phyloP scores from a whole-genome alignment of 1,140 invertebrate genomes.

The Drosophila suzukii region DNA sequence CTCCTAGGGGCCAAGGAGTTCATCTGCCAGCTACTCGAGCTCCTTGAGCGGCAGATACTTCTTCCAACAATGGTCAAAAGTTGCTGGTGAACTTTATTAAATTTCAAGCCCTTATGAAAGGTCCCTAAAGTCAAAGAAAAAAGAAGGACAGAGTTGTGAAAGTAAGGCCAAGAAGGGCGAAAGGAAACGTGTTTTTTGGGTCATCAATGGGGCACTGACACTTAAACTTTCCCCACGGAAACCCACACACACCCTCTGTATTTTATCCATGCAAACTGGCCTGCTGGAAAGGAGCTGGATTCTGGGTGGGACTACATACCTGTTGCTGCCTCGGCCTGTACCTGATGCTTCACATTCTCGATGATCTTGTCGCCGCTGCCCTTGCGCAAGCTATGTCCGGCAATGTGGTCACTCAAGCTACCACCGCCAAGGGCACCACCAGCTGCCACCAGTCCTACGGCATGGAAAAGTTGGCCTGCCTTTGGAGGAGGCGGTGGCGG shows the following conservation, averaged over 20 bases:
- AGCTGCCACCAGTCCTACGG: conserved; percentile 1
- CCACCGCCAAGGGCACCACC: background rate
- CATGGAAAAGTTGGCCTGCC: conserved; percentile 25
- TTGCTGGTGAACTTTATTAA: conserved; percentile 27
- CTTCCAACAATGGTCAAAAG: conserved; percentile 36
- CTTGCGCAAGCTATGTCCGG: conserved; percentile 63
- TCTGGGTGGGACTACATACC: conserved; percentile 56
- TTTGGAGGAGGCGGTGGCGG: conserved; percentile 54
- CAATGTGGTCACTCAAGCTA: conserved; percentile 71
- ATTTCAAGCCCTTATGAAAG: conserved; percentile 11
- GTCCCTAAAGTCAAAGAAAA: conserved; percentile 1
- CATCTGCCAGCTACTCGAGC: conserved; percentile 12
- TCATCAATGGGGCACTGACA: background rate
- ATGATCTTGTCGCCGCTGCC: conserved; percentile 72
- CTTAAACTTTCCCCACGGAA: background rate
- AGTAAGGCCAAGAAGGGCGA: background rate
- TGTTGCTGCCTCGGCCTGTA: conserved; percentile 79
- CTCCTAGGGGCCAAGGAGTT: background rate
- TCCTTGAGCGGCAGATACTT: conserved; percentile 18
- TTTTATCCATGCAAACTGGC: too few relatives aligned
- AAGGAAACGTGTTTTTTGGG: conserved; percentile 7
- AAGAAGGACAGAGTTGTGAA: conserved; percentile 2
- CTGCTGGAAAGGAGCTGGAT: background rate
- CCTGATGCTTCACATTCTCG: conserved; percentile 81
- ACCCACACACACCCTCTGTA: background rate